phyloP scores from a whole-genome alignment of 2,113 vertebrate species.

The Chascanopsetta lugubris region DNA sequence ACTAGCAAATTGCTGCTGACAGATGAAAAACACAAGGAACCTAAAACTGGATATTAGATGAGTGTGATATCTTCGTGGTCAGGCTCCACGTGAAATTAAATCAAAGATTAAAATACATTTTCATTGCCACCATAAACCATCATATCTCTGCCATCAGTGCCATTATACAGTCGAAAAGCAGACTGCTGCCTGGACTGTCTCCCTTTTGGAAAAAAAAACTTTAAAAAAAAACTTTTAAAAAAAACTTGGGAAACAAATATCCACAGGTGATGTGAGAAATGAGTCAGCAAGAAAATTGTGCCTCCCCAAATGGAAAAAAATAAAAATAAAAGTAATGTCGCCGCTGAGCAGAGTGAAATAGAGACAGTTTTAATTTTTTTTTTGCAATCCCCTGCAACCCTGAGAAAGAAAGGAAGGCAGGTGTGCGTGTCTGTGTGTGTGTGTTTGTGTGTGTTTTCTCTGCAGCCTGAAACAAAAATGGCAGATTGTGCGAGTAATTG shows the following conservation, averaged over 20 bases:
- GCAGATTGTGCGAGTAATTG: conserved; percentile 54
- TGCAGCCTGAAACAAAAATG: conserved; percentile 35
- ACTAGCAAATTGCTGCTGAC: conserved; percentile 6
- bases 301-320: neutral
- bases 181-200: neutral
- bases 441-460: neutral
- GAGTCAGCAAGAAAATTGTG: no score
- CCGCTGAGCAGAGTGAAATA: neutral
- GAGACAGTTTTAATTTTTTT: neutral
- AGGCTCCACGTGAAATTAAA: neutral
- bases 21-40: conserved; percentile 15
- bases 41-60: no score
- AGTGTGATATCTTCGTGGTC: neutral
- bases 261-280: neutral
- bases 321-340: neutral
- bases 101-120: neutral
- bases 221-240: no score
- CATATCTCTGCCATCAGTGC: neutral
- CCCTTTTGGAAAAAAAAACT: neutral
- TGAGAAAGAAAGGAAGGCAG: conserved; percentile 3
- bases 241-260: neutral
- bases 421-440: neutral
- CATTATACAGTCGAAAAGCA: neutral
- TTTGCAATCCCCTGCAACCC: neutral
- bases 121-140: neutral